Conservation (phyloP, 2,113 vertebrate species). For the Crotalus horridus region DNA sequence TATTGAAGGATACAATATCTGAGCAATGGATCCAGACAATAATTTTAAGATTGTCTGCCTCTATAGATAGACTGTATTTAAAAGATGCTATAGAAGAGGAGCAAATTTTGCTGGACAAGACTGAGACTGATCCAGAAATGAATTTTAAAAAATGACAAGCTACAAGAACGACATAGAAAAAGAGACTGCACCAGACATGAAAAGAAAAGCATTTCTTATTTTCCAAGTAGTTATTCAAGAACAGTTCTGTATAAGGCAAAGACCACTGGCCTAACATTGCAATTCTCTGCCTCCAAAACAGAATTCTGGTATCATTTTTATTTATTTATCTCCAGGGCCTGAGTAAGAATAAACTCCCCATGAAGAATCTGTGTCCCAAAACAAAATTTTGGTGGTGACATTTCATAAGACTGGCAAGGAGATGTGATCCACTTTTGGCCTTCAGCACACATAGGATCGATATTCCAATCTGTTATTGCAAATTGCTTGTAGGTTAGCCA, state of each 20-base stretch:
- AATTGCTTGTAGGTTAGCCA: not conserved
- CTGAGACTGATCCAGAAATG: not conserved
- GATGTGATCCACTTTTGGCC: not conserved
- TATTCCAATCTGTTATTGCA: not conserved
- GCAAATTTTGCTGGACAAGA: not conserved
- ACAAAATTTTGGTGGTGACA: not conserved
- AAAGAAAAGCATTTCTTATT: not conserved
- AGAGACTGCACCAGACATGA: not conserved
- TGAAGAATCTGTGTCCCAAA: not conserved
- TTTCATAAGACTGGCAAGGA: not conserved
- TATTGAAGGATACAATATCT: no score
- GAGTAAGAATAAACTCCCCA: no score
- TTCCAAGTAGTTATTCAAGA: not conserved
- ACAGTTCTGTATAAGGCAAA: not conserved
- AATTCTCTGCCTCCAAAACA: not conserved
- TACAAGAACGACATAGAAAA: not conserved
- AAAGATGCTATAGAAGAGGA: not conserved
- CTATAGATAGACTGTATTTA: not conserved
- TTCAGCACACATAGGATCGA: not conserved
- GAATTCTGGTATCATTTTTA: not conserved
- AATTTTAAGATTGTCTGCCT: no score
- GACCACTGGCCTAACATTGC: not conserved
- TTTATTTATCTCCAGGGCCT: not conserved
- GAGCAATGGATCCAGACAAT: no score
- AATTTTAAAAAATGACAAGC: not conserved